Evolutionary conservation across 2,888 invertebrate species (phyloP).

Genomic region (Iselma pallidipennis): DNA sequence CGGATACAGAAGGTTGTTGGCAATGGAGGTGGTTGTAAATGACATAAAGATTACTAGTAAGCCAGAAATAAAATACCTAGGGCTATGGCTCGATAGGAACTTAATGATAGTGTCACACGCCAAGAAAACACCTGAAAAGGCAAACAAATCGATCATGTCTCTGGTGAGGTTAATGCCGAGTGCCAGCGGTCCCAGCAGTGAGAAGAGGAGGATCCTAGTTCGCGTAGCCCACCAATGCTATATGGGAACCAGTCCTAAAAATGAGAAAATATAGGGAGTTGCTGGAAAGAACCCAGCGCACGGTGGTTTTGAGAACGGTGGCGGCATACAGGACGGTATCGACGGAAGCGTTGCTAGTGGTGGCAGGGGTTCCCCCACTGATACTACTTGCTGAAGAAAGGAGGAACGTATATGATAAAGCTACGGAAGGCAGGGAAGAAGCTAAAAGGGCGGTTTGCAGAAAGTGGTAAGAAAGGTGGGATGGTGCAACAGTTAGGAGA

Average conservation of each 20-base stretch:
- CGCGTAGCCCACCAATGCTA: constrained; percentile 18
- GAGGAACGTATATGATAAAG: too few species aligned
- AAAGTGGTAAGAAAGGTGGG: too few species aligned
- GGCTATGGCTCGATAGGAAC: constrained; percentile 14
- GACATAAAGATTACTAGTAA: constrained; percentile 1
- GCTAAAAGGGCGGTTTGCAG: too few species aligned
- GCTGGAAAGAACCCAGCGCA: constrained; percentile 11
- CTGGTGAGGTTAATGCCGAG: constrained; percentile 6
- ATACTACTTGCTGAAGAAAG: constrained; percentile 11
- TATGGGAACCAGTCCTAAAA: constrained; percentile 14
- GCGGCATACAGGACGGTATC: constrained; percentile 24
- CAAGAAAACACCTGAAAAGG: constrained; percentile 8
- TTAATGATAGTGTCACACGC: constrained; percentile 5
- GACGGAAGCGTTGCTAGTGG: constrained; percentile 9
- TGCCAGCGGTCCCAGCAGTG: constrained; percentile 7
- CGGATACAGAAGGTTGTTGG: constrained; percentile 7
- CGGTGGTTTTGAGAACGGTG: constrained; percentile 8
- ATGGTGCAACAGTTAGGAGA: too few species aligned
- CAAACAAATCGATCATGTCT: constrained; percentile 1
- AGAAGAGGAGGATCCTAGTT: constrained; percentile 12
- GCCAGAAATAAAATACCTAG: constrained; percentile 17
- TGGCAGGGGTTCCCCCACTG: constrained; percentile 14
- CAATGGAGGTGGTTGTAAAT: constrained; percentile 5
- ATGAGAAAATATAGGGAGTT: constrained; percentile 9
- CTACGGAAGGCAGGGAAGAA: too few species aligned